Evolutionary conservation across 1,140 invertebrate species (phyloP).

Genomic region (Helicoverpa armigera): DNA sequence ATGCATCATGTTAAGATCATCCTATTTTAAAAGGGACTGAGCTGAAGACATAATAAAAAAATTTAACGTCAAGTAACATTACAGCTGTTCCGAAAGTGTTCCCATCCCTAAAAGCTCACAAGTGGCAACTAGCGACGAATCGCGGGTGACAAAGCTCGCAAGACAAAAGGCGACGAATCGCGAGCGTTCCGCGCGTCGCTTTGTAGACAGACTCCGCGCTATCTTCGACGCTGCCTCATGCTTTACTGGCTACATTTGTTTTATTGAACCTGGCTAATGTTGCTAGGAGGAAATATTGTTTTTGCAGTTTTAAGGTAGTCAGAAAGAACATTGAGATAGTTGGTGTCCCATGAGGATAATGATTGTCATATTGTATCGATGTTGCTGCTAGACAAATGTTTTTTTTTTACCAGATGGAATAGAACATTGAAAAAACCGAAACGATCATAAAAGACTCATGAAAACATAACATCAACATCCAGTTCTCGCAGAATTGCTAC

Average conservation of each 20-base stretch:
- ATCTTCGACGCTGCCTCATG: slow-evolving; percentile 8
- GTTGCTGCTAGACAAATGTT: no score
- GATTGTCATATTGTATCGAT: no score
- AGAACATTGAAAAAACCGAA: not conserved
- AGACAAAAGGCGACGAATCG: slow-evolving; percentile 46
- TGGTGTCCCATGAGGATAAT: no score
- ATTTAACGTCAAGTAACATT: no score
- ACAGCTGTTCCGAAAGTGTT: not conserved
- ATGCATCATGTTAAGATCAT: no score
- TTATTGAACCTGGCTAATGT: not conserved
- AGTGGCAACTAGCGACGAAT: slow-evolving; percentile 45
- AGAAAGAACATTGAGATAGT: not conserved
- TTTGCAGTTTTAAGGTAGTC: not conserved
- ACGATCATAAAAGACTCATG: not conserved
- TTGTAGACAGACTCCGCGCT: slow-evolving; percentile 3
- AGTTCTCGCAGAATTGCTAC: not conserved
- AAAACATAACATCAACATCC: not conserved
- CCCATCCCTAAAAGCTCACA: slow-evolving; percentile 12
- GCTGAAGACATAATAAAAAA: no score
- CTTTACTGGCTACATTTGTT: slow-evolving; percentile 24
- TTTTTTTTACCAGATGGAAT: not conserved
- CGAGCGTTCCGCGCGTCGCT: slow-evolving; percentile 15
- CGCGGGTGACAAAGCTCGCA: slow-evolving; percentile 40
- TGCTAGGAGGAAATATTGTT: not conserved
- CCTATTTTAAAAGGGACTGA: no score